Base-by-base conservation (phyloP, 37 sponge, comb jelly and placozoan species). In the Hexactinellida sp. region DNA sequence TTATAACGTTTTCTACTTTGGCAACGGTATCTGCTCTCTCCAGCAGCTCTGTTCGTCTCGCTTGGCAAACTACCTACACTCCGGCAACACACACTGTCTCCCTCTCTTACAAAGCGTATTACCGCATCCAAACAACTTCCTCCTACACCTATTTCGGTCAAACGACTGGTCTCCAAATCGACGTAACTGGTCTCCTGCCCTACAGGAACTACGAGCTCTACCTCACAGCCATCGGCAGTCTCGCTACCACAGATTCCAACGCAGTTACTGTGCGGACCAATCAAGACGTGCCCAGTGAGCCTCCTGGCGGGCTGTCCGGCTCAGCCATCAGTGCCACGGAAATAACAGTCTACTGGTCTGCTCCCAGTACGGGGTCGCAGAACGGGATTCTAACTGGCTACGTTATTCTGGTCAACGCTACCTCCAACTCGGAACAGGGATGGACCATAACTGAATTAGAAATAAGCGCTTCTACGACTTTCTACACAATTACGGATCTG, bases 171-270 rank as follows among this genome's bases (percentile, higher is more conserved):
- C 34, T 63, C 3, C 76, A 63, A 63, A 3, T 32, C 3, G 76
- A 63, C 13, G 34, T n/a, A 3, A 63, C 76, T n/a, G 30, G 30
- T n/a, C 30, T 63, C 3, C 76, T 63, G 3, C 76, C 76, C 13
- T 28, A 63, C 76, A 63, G 76, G 76, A 23, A n/a, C 21, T 63
- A 63, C 76, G 28, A 63, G 30, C 76, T 63, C 76, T 63, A 63
- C 13, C 1, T 63, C 76, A 63, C 19, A 3, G 76, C 76, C 30
- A n/a, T 63, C 13, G 76, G 76, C 5, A n/a, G 76, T 63, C 28
- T 63, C 3, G 34, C 76, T 63, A 63, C 32, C 34, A 28, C 3
- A 25, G 76, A 63, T 63, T 63, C 76, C 21, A 63, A 63, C 13
- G 13, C 13, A 21, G 76, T 63, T 5, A 63, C 76, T 21, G 28